These are phyloP conservation scores for Graptemys geographica DNA, from an alignment of 2,797 vertebrate genomes.

Conservation along the genomic window DNA sequence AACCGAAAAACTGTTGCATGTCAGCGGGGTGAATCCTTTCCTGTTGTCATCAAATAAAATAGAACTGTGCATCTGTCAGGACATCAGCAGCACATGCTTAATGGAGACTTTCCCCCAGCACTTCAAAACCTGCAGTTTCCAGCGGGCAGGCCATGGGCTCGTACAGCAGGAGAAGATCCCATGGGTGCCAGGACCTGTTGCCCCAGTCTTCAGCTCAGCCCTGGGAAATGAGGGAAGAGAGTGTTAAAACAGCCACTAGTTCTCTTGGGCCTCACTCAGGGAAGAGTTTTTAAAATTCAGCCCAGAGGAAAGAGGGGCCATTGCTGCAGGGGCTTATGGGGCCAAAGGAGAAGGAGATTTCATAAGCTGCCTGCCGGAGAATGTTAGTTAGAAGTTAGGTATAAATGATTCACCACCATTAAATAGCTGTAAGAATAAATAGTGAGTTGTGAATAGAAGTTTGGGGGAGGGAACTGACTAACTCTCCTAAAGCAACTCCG, in stretches of 20 bases:
- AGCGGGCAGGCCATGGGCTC: background rate
- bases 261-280: background rate
- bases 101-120: background rate
- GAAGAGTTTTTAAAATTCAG: background rate
- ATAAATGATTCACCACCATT: fast-evolving
- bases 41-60: background rate
- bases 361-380: fast-evolving
- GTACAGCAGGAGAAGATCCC: fast-evolving
- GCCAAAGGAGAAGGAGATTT: background rate
- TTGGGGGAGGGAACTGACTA: background rate
- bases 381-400: fast-evolving
- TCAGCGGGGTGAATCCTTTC: background rate
- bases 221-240: background rate
- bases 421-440: background rate
- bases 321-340: fast-evolving
- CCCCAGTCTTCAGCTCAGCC: background rate
- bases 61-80: background rate
- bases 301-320: background rate
- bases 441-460: fast-evolving
- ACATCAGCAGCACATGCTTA: background rate
- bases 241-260: background rate
- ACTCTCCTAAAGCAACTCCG: background rate
- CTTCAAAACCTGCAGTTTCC: background rate
- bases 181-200: background rate
- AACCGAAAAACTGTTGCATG: background rate